Evolutionary conservation across 2,797 vertebrate genomes (phyloP), one percentile per base, ranked within the genome.

Genomic region (Botia kubotai): DNA sequence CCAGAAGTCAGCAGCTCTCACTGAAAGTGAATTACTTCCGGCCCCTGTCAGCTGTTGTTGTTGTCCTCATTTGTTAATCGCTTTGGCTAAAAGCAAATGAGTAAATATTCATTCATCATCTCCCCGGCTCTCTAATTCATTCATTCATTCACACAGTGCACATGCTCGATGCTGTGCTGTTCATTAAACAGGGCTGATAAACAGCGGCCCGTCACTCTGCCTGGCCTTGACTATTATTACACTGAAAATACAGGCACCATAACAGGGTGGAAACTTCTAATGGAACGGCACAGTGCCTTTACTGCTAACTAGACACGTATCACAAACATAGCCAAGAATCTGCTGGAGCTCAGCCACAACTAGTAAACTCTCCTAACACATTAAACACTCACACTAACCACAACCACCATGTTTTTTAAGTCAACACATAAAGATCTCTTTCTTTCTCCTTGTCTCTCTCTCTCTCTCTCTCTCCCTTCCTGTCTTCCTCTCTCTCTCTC

Each of bases 261-360:
- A 60, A 84, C 58, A 66, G 48, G 4, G 75, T 79, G 71, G 69
- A 86, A 86, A 86, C 84, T 66, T 78, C 16, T 26, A 73, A 77
- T 50, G 67, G 11, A 2, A 46, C 6, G 6, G 68, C 75, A 72
- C 65, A 72, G 66, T 23, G 69, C 87, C 77, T 67, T 74, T 79
- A 87, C 6, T 86, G 46, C 77, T 76, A 86, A 84, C 36, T 73
- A 79, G 69, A 83, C 69, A 36, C 29, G 19, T 76, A 16, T 48
- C 67, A 73, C n/a, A 23, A 60, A 19, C 76, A 74, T 16, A 72
- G 68, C 53, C 73, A 80, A 72, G 65, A 60, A 52, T 60, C 6
- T 7, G 10, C 50, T 58, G 74, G 73, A 70, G 2, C 36, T 43
- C 33, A 66, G 26, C 63, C 65, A 79, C 60, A 55, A 14, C 46